Conservation (phyloP, 2,113 vertebrate species). For the Pimephales promelas region DNA sequence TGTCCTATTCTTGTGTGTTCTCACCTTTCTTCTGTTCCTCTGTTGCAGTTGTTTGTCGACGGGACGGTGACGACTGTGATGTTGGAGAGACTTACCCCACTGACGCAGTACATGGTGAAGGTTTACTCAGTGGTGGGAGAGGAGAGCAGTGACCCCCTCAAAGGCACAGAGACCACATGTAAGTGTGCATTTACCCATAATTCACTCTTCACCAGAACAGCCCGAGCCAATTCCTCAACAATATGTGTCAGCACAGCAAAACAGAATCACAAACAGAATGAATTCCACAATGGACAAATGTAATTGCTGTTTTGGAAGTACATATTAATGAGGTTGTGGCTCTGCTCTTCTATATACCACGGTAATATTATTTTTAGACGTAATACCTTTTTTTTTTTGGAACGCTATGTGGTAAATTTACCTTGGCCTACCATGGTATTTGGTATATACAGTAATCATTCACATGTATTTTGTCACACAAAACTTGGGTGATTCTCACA, state of each 20-base stretch:
- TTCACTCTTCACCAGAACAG: constrained; percentile 1
- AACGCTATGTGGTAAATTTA: background rate
- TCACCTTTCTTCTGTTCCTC: background rate
- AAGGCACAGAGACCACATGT: constrained; percentile 90
- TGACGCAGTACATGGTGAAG: constrained; percentile 88
- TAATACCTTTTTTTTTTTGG: background rate
- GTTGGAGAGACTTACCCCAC: constrained; percentile 83
- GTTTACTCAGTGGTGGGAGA: constrained; percentile 91
- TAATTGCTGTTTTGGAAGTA: background rate
- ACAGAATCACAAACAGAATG: background rate
- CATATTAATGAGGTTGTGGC: background rate
- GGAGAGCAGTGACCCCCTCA: constrained; percentile 89
- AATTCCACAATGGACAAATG: background rate
- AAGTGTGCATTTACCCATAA: constrained; percentile 68
- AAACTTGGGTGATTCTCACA: background rate
- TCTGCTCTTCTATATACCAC: background rate
- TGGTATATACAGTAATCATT: background rate
- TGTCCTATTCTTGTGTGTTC: constrained; percentile 2
- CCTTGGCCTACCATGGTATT: background rate
- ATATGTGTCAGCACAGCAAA: background rate
- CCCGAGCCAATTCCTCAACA: constrained; percentile 31
- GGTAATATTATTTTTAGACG: background rate
- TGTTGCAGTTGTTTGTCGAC: constrained; percentile 85
- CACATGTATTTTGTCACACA: background rate
- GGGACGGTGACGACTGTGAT: constrained; percentile 85